Evolutionary conservation across 2,888 invertebrate species (phyloP), one percentile per base, ranked within the genome.

Genomic region (Drosophila testacea): DNA sequence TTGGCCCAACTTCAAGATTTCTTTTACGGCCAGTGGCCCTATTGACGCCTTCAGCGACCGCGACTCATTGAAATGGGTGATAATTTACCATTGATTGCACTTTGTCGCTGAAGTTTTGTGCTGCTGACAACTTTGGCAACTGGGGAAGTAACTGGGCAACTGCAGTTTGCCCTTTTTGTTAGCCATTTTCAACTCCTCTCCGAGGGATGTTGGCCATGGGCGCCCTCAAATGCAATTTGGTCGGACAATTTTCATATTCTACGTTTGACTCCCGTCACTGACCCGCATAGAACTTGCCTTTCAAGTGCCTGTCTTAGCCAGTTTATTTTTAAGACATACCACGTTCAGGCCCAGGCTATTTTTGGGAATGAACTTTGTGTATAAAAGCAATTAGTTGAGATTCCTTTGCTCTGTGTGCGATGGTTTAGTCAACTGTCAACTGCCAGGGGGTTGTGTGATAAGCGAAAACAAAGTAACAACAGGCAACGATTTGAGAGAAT

Each of bases 51-150:
- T 55, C 75, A 65, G 70, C 57, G 65, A 76, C 74, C 73, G 77
- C 82, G 79, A 74, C 73, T 85, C 83, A 88, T 85, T 86, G 88
- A 88, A 88, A 82, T 82, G 77, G 89, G 85, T 73, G 89, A 89
- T 86, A 86, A 86, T 86, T 86, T 79, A 88, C 83, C 86, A 86
- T 86, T 86, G 85, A 86, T 89, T 86, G 85, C 86, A 79, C 83
- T 88, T 85, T 77, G 89, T 85, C 88, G 89, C 86, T 77, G 73
- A 85, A 89, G 77, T 85, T 85, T 88, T 77, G 68, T 72, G 69
- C 77, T 74, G 74, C 71, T 89, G 86, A 88, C 88, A 89, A 84
- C 70, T 85, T 89, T 79, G 65, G 59, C 69, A 68, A 50, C 50
- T 28, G 48, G 27, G 10, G 27, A 44, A 10, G 27, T 11, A 44